Evolutionary conservation across 2,888 invertebrate genomes (phyloP), one percentile per base, ranked within the genome.

Genomic region (Coenonympha glycerion): DNA sequence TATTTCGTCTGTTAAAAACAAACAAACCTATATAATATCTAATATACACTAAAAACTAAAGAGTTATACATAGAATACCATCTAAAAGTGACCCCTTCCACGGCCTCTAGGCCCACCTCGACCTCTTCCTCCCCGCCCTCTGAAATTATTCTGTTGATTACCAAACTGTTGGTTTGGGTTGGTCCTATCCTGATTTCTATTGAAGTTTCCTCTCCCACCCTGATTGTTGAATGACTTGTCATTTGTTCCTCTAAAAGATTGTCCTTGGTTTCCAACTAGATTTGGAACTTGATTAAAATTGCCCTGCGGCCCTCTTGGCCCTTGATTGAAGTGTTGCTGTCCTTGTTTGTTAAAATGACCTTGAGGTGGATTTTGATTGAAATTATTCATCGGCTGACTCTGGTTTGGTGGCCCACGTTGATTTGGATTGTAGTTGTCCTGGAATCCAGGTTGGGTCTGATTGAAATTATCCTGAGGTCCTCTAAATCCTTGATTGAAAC

Each of bases 71-170:
- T 31, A 42, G 11, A 6, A 8, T 36, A 36, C 19, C 21, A 39
- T 16, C 52, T 57, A 65, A 50, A 61, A 64, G 42, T 53, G 59
- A 8, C 67, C 68, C 34, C 82, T 66, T 0, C 80, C 80, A 15
- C 83, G 75, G 1, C 78, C 80, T 44, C 71, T 60, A 2, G 71
- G 71, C 2, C 70, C 62, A 19, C 58, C 51, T 8, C 52, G 48
- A 16, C 62, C 58, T 30, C 61, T 52, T 11, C 45, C 34, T 15
- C 56, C 56, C 13, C 56, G 52, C 6, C 59, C 60, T 39, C 62
- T 49, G 33, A 58, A 58, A 33, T 55, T 55, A 36, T 52, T 52
- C 19, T 56, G 53, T 41, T 57, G 52, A 9, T 48, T 68, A 19
- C 65, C 68, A 42, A 63, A 69, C 50, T 68, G 68, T 30, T 53